Percentiles rank a stretch among this genome's conserved stretches.
phyloP scores from a whole-genome alignment of 2,797 vertebrate species.

The Alfaro cultratus region DNA sequence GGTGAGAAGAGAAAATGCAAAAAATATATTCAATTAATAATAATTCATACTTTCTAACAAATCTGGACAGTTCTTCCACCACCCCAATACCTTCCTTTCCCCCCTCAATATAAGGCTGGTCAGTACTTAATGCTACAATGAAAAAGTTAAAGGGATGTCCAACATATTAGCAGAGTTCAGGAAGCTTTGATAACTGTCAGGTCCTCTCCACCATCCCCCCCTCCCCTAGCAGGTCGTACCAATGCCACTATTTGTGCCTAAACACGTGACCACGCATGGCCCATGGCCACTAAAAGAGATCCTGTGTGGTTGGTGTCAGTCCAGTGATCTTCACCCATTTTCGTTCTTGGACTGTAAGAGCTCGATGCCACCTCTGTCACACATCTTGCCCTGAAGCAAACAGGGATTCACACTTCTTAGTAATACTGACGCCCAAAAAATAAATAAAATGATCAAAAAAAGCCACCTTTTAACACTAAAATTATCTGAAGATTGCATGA shows the following conservation, averaged over 20 bases:
- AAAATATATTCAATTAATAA: constrained; percentile 81
- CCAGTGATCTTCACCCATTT: constrained; percentile 99
- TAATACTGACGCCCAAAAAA: constrained; percentile 96
- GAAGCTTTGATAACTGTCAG: constrained; percentile 77
- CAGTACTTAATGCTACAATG: constrained; percentile 75
- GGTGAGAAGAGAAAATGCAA: constrained; percentile 88
- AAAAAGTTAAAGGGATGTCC: constrained; percentile 68
- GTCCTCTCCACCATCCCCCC: constrained; percentile 80
- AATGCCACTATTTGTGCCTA: constrained; percentile 95
- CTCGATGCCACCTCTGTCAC: constrained; percentile 99
- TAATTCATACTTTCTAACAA: constrained; percentile 68
- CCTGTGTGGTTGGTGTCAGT: constrained; percentile 96
- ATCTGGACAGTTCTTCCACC: constrained; percentile 72
- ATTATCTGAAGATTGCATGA: constrained; percentile 83
- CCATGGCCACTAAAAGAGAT: constrained; percentile 95
- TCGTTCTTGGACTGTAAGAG: constrained; percentile 99
- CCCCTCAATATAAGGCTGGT: constrained; percentile 64
- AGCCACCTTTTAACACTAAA: constrained; percentile 85
- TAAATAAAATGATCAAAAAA: constrained; percentile 87
- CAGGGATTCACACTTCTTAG: constrained; percentile 99
- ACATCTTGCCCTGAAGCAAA: constrained; percentile 99
- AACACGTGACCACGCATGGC: constrained; percentile 90
- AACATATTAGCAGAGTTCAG: constrained; percentile 75
- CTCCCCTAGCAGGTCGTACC: constrained; percentile 86
- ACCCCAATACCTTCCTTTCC: constrained; percentile 73